Conservation (phyloP, 1,140 invertebrate genomes). For the Ridgeia piscesae region DNA sequence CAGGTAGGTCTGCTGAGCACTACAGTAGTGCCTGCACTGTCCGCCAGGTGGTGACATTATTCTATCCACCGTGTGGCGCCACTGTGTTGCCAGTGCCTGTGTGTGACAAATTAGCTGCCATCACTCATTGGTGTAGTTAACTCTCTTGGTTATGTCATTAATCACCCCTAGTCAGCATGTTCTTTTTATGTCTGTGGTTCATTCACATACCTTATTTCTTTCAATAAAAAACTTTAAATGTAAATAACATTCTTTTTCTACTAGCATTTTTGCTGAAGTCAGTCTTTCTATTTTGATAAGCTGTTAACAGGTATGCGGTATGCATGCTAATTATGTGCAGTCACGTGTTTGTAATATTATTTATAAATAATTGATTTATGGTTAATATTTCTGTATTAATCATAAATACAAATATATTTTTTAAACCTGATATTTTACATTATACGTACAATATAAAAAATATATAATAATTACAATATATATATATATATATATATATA, state of each 20-base stretch:
- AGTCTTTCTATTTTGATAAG: no score
- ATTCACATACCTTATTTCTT: no score
- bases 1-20: constrained; percentile 66
- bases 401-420: background rate
- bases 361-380: background rate
- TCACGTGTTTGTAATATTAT: background rate
- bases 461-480: no score
- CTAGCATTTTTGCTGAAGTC: no score
- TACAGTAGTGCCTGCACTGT: background rate
- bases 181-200: background rate
- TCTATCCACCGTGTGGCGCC: background rate
- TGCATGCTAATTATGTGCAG: background rate
- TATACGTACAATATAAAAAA: no score
- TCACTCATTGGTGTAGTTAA: no score
- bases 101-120: background rate
- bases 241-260: no score
- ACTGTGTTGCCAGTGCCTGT: background rate
- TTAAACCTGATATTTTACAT: no score
- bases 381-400: background rate
- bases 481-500: no score
- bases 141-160: background rate
- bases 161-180: no score
- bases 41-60: background rate
- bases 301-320: background rate
- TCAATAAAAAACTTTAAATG: no score